A percentile compares a stretch with the other conserved stretches of the same genome.
These are phyloP conservation scores for Chaetura pelagica DNA, from an alignment of 2,113 vertebrate species.

Conservation along the genomic window DNA sequence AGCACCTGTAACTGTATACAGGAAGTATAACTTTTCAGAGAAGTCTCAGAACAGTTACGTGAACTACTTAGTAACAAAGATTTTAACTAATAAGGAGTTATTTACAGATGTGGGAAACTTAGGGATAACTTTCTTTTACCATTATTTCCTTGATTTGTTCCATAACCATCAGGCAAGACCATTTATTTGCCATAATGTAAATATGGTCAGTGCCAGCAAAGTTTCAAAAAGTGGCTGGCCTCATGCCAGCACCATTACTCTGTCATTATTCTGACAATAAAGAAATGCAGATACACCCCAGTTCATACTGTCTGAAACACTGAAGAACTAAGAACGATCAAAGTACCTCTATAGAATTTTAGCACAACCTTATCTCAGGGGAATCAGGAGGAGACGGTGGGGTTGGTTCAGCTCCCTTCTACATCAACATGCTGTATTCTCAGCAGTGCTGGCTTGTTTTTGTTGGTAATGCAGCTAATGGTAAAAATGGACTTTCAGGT, in stretches of 20 bases:
- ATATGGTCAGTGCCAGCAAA: background rate
- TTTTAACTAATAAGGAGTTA: background rate
- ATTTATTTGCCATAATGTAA: background rate
- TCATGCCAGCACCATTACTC: conserved; percentile 27
- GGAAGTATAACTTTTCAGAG: background rate
- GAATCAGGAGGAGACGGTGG: conserved; percentile 14
- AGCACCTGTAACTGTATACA: background rate
- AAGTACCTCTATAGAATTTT: conserved; percentile 39
- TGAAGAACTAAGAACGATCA: conserved; percentile 21
- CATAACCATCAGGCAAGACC: background rate
- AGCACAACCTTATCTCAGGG: background rate
- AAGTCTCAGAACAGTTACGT: background rate
- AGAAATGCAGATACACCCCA: conserved; percentile 49
- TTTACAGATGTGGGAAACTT: background rate
- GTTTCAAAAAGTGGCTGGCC: background rate
- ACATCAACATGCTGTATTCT: conserved; percentile 8
- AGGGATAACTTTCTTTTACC: background rate
- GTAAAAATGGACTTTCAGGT: background rate
- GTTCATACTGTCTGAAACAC: conserved; percentile 20
- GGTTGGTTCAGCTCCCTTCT: conserved; percentile 26
- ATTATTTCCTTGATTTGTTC: conserved; percentile 19
- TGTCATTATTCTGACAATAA: conserved; percentile 53
- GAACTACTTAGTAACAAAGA: background rate
- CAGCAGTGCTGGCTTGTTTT: background rate
- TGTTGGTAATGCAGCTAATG: background rate